Base-by-base conservation (phyloP, 1,140 invertebrate genomes). In the Drosophila lowei region DNA sequence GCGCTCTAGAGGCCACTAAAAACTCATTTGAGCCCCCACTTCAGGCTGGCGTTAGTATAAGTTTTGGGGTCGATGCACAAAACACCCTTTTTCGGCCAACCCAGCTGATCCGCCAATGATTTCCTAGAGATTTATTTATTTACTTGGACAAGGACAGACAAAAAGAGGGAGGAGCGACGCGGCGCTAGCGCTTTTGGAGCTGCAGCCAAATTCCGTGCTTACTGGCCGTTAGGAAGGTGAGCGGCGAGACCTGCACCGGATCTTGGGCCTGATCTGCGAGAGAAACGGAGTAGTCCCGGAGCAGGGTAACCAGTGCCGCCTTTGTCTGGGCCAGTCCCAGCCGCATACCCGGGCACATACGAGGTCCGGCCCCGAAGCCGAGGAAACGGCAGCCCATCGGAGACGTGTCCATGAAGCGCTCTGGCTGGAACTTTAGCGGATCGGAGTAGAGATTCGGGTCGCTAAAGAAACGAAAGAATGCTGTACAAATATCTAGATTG, bases 351-450 rank as follows among this genome's bases (percentile, higher is more conserved):
- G 96, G 95, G 86, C 95, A 96, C 90, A 95, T 95, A 43, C 95
- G 93, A 0, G 94, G 93, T 3, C 95, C 95, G 42, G 94, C 93
- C 0, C 95, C 95, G 81, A 96, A 97, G 5, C 95, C 94, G 41
- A 96, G 81, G 85, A 93, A 96, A 2, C 92, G 52, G 80, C 93
- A 93, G 0, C 90, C 92, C 43, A 92, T 92, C 4, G 92, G 79
- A 47, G 92, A 90, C 54, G 94, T 93, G 0, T 92, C 80, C 42
- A 90, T 86, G 63, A 95, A 95, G 56, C 94, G 90, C 49, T 95
- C 94, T 0, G 94, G 94, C 68, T 92, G 91, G 72, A 94, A 95
- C 7, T 84, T 75, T 6, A 93, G 70, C 0, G 94, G 94, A 13
- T 94, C 89, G 0, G 92, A 92, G 78, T 93, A 95, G 53, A 93